These are phyloP conservation scores for Grammomys dolichurus DNA, from an alignment of 2,113 vertebrate species.

Conservation along the genomic window DNA sequence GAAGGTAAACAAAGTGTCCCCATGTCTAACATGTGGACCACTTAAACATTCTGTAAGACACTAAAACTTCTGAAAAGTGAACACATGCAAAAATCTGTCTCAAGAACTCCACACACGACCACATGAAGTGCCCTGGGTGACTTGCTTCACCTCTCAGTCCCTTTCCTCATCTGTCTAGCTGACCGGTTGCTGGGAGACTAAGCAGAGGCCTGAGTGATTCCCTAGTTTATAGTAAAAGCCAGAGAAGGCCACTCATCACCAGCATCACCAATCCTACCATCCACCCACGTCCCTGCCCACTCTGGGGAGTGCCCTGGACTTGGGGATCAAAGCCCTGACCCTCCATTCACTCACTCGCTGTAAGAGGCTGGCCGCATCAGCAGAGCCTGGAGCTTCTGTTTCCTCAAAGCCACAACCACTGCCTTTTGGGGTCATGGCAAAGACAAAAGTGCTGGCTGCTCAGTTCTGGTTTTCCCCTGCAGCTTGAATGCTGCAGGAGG, in stretches of 20 bases:
- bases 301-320: background rate
- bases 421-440: background rate
- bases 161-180: background rate
- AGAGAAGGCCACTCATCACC: accelerated
- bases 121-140: accelerated
- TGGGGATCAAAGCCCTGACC: background rate
- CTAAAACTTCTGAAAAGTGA: background rate
- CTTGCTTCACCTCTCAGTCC: accelerated
- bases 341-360: accelerated
- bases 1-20: background rate
- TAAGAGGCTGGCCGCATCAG: background rate
- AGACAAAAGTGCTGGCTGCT: accelerated
- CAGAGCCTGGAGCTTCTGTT: background rate
- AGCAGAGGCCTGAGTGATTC: background rate
- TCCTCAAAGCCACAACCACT: background rate
- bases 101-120: background rate
- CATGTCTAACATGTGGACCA: background rate
- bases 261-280: accelerated
- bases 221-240: accelerated
- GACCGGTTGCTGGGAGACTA: accelerated
- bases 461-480: accelerated
- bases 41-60: background rate
- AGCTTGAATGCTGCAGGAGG: background rate
- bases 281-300: background rate
- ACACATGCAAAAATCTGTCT: accelerated